Conservation (phyloP, 2,888 invertebrate genomes). For the Spilarctia lutea region DNA sequence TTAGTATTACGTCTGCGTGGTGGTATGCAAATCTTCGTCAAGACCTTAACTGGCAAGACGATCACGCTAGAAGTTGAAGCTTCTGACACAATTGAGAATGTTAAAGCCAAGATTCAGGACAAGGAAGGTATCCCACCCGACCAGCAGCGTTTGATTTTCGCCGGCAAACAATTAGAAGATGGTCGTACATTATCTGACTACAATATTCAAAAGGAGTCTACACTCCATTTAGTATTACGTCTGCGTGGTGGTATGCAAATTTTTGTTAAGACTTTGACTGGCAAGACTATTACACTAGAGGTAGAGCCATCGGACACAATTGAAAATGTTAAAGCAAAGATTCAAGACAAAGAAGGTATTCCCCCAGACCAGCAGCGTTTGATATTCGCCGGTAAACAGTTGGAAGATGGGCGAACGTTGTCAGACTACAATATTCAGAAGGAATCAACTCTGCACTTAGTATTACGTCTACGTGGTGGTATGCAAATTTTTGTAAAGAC, state of each 20-base stretch:
- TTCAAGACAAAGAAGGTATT: conserved; percentile 47
- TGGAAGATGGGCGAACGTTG: conserved; percentile 37
- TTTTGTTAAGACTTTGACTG: conserved; percentile 42
- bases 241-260: conserved; percentile 48
- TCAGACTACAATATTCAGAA: conserved; percentile 46
- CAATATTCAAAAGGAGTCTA: conserved; percentile 45
- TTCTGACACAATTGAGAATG: conserved; percentile 45
- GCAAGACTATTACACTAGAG: conserved; percentile 38
- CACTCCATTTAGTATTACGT: conserved; percentile 33
- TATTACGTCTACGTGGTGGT: conserved; percentile 36
- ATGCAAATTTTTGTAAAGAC: conserved; percentile 47
- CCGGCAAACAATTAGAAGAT: conserved; percentile 45
- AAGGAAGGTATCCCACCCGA: conserved; percentile 48
- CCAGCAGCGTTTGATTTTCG: conserved; percentile 45
- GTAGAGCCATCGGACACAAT: conserved; percentile 44
- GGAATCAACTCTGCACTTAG: conserved; percentile 36
- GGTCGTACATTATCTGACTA: conserved; percentile 36
- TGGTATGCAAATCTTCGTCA: conserved; percentile 49
- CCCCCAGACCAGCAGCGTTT: conserved; percentile 46
- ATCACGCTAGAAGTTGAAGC: conserved; percentile 41
- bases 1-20: conserved; percentile 40
- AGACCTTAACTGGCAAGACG: conserved; percentile 41
- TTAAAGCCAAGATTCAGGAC: conserved; percentile 46
- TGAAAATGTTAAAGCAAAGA: conserved; percentile 46
- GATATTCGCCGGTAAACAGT: conserved; percentile 45